Evolutionary conservation across 2,113 vertebrate genomes (phyloP).

Genomic region (Puffinus mauretanicus): DNA sequence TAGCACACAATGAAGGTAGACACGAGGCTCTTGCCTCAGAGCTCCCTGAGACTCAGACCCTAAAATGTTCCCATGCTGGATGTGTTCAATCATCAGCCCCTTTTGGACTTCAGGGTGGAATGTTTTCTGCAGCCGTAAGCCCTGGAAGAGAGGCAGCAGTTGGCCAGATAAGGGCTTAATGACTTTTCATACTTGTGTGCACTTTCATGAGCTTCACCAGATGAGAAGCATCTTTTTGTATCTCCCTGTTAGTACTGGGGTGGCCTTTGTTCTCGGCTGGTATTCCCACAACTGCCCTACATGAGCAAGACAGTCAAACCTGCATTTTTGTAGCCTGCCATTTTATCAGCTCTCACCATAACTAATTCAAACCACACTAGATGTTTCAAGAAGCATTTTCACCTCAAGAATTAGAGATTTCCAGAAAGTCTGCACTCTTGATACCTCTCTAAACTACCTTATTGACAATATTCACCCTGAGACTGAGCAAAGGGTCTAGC

Average conservation of each 20-base stretch:
- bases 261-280: background rate
- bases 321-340: background rate
- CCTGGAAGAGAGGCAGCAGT: background rate
- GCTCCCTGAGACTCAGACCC: background rate
- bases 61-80: accelerated
- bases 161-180: background rate
- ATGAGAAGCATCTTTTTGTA: background rate
- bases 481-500: background rate
- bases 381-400: background rate
- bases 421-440: background rate
- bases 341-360: background rate
- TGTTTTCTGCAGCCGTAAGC: background rate
- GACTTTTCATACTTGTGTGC: background rate
- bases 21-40: background rate
- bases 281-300: background rate
- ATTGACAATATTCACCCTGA: background rate
- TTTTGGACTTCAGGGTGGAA: background rate
- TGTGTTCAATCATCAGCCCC: background rate
- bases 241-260: background rate
- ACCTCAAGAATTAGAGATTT: background rate
- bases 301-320: background rate
- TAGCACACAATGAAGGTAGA: background rate
- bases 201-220: background rate
- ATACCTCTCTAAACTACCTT: background rate
- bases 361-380: background rate